Conservation (phyloP, 2,797 vertebrate species). For the Microtus obscurus region DNA sequence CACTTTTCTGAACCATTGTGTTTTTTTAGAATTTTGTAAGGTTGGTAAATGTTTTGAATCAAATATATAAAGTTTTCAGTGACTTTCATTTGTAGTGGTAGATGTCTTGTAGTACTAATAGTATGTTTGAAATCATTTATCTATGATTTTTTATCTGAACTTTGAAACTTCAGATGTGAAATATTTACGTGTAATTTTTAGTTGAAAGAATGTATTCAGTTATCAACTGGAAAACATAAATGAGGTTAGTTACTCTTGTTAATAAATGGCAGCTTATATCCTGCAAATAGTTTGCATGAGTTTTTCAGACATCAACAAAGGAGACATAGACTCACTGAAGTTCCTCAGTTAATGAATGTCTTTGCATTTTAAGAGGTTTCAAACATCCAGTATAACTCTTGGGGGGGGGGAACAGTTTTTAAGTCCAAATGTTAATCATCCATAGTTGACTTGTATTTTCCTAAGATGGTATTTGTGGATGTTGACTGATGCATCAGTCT, state of each 20-base stretch:
- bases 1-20: not conserved
- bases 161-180: conserved; percentile 33
- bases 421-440: not conserved
- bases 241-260: conserved; percentile 62
- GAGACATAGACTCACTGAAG: conserved; percentile 84
- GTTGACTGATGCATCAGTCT: not conserved
- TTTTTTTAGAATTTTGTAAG: not conserved
- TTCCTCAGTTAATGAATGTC: conserved; percentile 85
- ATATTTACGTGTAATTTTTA: conserved; percentile 12
- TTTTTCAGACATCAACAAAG: conserved; percentile 84
- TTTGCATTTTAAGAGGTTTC: conserved; percentile 87
- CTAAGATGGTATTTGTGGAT: not conserved
- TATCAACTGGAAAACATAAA: conserved; percentile 42
- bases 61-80: not conserved
- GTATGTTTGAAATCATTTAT: conserved; percentile 33
- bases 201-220: not conserved
- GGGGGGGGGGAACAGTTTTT: no score
- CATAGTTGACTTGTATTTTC: conserved; percentile 9
- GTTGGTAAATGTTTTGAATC: not conserved
- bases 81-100: not conserved
- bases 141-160: not conserved
- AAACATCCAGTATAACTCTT: conserved; percentile 80
- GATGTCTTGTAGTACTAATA: conserved; percentile 17
- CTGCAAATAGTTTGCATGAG: conserved; percentile 82
- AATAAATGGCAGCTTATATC: conserved; percentile 81